Conservation (phyloP, 1,140 invertebrate genomes). For the Drosophila prosaltans region DNA sequence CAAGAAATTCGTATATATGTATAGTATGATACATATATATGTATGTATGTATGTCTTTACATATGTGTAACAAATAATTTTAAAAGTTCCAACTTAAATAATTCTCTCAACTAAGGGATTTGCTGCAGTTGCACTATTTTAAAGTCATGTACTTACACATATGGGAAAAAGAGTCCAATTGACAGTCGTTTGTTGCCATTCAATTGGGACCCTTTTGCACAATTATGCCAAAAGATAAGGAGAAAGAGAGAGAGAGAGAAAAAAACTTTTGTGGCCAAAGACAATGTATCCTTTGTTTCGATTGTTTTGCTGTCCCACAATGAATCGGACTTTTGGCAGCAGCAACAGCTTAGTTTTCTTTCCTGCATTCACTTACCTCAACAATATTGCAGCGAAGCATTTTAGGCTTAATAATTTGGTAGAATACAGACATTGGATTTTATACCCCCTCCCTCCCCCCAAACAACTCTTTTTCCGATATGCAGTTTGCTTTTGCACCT, state of each 20-base stretch:
- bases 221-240: too few species aligned
- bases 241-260: too few species aligned
- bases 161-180: not conserved
- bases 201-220: not conserved
- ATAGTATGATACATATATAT: too few species aligned
- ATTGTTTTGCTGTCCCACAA: not conserved
- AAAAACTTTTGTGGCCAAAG: not conserved
- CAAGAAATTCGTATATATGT: too few species aligned
- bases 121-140: not conserved
- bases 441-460: not conserved
- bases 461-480: not conserved
- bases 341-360: too few species aligned
- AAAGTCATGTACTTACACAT: too few species aligned
- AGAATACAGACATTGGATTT: not conserved
- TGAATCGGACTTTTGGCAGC: too few species aligned
- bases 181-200: not conserved
- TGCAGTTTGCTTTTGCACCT: slow-evolving; percentile 9
- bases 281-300: not conserved
- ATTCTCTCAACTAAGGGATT: not conserved
- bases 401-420: not conserved
- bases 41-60: too few species aligned
- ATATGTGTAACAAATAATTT: too few species aligned
- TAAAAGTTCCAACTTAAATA: too few species aligned
- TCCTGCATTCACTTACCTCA: not conserved
- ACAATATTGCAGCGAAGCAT: slow-evolving; percentile 1